Evolutionary conservation across 2,113 vertebrate genomes (phyloP).

Genomic region (Pogonocichla stellata): DNA sequence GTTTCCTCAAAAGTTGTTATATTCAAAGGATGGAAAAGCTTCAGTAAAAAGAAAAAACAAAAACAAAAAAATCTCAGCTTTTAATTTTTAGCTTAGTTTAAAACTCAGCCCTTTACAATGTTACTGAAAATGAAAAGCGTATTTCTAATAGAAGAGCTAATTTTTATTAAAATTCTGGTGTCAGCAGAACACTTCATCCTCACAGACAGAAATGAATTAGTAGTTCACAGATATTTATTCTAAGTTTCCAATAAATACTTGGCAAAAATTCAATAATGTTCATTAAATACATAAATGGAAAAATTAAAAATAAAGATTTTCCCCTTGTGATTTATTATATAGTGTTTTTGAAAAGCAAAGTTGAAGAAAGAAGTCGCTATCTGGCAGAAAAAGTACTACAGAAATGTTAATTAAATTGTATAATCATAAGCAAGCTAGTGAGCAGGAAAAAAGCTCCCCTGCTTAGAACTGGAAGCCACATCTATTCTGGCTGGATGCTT

Average conservation of each 20-base stretch:
- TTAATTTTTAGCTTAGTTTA: slow-evolving; percentile 65
- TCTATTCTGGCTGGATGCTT: slow-evolving; percentile 45
- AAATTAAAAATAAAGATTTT: slow-evolving; percentile 79
- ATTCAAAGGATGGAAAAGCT: slow-evolving; percentile 51
- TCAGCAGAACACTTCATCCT: slow-evolving; percentile 59
- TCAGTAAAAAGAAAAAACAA: not conserved
- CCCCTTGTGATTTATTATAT: slow-evolving; percentile 72
- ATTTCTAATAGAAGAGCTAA: slow-evolving; percentile 70
- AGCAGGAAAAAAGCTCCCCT: slow-evolving; percentile 46
- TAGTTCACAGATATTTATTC: slow-evolving; percentile 68
- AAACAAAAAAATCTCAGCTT: not conserved
- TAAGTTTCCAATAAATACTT: slow-evolving; percentile 68
- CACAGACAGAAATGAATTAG: slow-evolving; percentile 67
- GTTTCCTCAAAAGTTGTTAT: slow-evolving; percentile 62
- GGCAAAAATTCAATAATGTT: slow-evolving; percentile 75
- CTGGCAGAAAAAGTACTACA: slow-evolving; percentile 63
- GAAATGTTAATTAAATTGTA: slow-evolving; percentile 75
- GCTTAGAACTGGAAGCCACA: slow-evolving; percentile 41
- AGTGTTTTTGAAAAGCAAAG: slow-evolving; percentile 56
- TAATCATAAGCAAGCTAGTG: slow-evolving; percentile 47
- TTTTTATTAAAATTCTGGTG: slow-evolving; percentile 62
- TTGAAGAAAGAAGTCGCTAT: slow-evolving; percentile 59
- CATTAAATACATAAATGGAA: slow-evolving; percentile 78
- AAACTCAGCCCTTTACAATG: slow-evolving; percentile 31
- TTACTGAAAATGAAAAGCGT: slow-evolving; percentile 47